These are phyloP conservation scores for Mactromeris polynyma DNA, from an alignment of 2,888 invertebrate species.

Conservation along the genomic window DNA sequence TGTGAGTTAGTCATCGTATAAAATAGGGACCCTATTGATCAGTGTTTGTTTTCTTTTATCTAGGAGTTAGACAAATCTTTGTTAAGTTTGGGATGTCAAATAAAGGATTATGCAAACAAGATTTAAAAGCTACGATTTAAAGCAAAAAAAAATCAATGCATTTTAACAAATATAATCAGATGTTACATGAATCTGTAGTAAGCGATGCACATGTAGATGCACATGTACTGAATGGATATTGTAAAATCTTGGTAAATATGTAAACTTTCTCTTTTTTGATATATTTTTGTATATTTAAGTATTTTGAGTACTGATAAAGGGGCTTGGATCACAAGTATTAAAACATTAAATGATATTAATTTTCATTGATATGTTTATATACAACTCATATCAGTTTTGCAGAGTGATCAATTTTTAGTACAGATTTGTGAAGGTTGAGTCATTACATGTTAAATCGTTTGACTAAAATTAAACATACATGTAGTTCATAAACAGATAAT, in stretches of 20 bases:
- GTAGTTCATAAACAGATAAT: background rate
- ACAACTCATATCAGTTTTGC: background rate
- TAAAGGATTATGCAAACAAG: conserved; percentile 8
- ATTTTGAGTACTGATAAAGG: background rate
- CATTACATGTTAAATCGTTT: too few relatives aligned
- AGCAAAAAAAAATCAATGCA: background rate
- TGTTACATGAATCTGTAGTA: background rate
- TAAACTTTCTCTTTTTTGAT: background rate
- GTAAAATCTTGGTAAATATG: background rate
- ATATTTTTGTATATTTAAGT: background rate
- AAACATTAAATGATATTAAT: too few relatives aligned
- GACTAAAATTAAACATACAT: too few relatives aligned
- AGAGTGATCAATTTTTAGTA: background rate
- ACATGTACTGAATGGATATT: too few relatives aligned
- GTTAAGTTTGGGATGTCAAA: background rate
- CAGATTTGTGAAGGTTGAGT: background rate
- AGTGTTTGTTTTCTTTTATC: background rate
- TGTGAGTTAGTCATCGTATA: conserved; percentile 5
- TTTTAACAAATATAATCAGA: background rate
- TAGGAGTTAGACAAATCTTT: background rate
- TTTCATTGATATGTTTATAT: background rate
- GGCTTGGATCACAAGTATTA: background rate
- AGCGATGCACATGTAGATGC: background rate
- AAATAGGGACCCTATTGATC: conserved; percentile 15
- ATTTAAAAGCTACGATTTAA: background rate